Evolutionary conservation across 2,113 vertebrate genomes (phyloP).

Genomic region (Paramormyrops kingsleyae): DNA sequence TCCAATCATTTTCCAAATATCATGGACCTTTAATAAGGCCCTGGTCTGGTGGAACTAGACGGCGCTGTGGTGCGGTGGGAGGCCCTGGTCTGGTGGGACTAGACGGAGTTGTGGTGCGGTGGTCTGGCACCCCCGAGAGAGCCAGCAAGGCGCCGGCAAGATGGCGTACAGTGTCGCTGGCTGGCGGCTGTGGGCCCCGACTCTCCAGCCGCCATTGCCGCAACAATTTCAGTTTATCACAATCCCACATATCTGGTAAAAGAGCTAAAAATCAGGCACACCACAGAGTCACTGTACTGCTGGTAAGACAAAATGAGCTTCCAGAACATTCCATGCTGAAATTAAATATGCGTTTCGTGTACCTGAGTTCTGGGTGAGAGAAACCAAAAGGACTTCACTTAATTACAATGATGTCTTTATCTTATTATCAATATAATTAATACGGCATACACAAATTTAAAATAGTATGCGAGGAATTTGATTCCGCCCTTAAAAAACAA

Average conservation of each 20-base stretch:
- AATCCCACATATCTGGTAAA: constrained; percentile 20
- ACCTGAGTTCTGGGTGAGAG: constrained; percentile 69
- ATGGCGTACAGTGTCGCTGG: background rate
- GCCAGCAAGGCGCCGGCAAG: background rate
- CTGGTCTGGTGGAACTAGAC: background rate
- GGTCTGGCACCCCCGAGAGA: background rate
- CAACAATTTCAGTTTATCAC: constrained; percentile 9
- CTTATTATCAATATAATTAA: constrained; percentile 35
- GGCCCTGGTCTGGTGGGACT: background rate
- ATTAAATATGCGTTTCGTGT: constrained; percentile 47
- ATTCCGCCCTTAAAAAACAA: constrained; percentile 51
- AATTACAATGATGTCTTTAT: constrained; percentile 37
- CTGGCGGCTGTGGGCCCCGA: background rate
- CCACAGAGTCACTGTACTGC: constrained; percentile 25
- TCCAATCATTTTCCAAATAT: background rate
- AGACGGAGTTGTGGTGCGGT: background rate
- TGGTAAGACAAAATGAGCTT: constrained; percentile 37
- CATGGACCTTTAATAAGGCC: background rate
- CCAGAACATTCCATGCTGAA: constrained; percentile 44
- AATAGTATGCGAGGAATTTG: constrained; percentile 51
- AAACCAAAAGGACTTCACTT: constrained; percentile 47
- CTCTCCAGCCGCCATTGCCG: background rate
- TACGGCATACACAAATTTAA: constrained; percentile 43
- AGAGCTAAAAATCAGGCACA: constrained; percentile 20
- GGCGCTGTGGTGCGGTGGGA: background rate